Evolutionary conservation across 2,888 invertebrate genomes (phyloP), one percentile per base, ranked within the genome.

Genomic region (Acanthococcus lagerstroemiae): DNA sequence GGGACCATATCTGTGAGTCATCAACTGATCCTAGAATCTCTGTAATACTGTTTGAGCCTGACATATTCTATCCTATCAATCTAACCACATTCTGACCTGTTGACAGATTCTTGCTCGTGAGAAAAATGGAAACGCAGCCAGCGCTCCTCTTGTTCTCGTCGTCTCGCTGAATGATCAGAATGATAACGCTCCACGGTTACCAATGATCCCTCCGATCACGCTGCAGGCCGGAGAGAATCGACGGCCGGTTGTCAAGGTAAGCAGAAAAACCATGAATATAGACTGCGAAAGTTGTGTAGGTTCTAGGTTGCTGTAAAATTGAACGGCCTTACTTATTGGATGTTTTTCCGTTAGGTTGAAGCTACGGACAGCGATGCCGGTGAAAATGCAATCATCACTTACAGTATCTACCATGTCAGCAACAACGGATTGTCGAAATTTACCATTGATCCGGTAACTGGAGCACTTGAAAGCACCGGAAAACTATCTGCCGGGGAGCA

Each of bases 361-460:
- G 93, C 91, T 0, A 83, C 84, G 9, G 93, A 93, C 76, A 88
- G 88, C 73, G 93, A 93, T 76, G 86, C 86, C 74, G 91, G 88
- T 67, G 84, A 86, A 73, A 91, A 92, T 76, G 90, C 91, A 21
- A 82, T 84, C 65, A 81, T 92, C 68, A 82, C 83, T 45, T 94
- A 90, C 78, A 86, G 86, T 72, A 89, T 94, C 70, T 88, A 89
- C 75, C 92, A 93, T 78, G 89, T 93, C 7, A 91, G 92, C 68
- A 93, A 92, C 77, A 91, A 91, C 76, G 93, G 92, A 1, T 82
- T 85, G 68, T 87, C 86, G 72, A 91, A 90, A 76, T 93, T 94
- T 75, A 82, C 83, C 72, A 90, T 94, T 72, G 85, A 93, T 74
- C 83, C 87, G 57, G 81, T 80, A 71, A 86, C 85, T 15, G 93